Base-by-base conservation (phyloP, 2,113 vertebrate species). In the Lamprotornis superbus region DNA sequence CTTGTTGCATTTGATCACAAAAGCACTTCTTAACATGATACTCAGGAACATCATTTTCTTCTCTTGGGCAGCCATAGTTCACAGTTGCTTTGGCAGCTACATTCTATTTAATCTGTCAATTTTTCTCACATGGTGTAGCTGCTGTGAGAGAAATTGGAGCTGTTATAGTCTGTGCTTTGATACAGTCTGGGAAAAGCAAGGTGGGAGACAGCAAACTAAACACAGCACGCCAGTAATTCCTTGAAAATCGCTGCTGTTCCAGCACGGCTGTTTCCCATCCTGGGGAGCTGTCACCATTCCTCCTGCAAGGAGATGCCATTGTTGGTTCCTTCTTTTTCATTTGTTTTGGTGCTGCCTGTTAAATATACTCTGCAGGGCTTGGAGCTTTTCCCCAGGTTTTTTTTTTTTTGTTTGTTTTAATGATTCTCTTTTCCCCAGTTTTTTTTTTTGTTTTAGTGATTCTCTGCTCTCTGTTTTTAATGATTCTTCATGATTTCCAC, bases 111-210 rank as follows among this genome's bases (percentile, higher is more conserved):
- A 98, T 97, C 96, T 97, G 95, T 96, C 98, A 94, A 75, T 97
- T 98, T 97, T 97, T 84, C 95, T 97, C 96, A 91, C 85, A 74
- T 69, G 73, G 83, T 59, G 91, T 80, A 52, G 96, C 97, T 97
- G 95, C 97, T 97, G 96, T 57, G 97, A 97, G 93, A 94, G 95
- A 93, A 97, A 98, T 98, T 97, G 96, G 97, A 97, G 97, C 94
- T 69, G 90, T 97, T 98, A 86, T 33, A 92, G 60, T 88, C 39
- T 11, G 42, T 87, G 96, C 96, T 98, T 98, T 97, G 97, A 97
- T 97, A 87, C 70, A 83, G 96, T 95, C 95, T 97, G 96, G 97
- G 97, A 98, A 98, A 96, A 30, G 73, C 91, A 94, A 97, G 96
- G 92, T 95, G 92, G 97, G 91, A 97, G 96, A 94, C 77, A 90